Base-by-base conservation (phyloP, 2,797 vertebrate species). In the Malacoctenus gilli region DNA sequence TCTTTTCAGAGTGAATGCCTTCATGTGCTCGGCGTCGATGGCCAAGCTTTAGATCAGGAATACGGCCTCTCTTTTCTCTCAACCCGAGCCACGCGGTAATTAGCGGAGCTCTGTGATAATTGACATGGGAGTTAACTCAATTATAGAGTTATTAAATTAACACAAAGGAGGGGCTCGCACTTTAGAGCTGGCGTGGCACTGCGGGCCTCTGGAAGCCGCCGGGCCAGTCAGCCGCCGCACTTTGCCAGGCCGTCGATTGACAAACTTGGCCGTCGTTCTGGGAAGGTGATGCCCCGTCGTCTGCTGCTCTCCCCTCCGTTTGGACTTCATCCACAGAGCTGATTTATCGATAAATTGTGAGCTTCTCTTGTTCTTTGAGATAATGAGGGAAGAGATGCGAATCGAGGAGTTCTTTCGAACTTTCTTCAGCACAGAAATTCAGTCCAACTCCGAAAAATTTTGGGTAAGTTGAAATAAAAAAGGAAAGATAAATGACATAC, bases 71-170 rank as follows among this genome's bases (percentile, higher is more conserved):
- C 59, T 65, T 49, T 68, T 18, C 35, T 79, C 52, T 77, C 75
- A 70, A 62, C 50, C 63, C 52, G 57, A 73, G 75, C 75, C 67
- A 72, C 53, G 40, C 25, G 39, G 69, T 86, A 88, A 89, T 92
- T 89, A 87, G 84, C 30, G 13, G 47, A 80, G 57, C 59, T 78
- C 71, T 87, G 43, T 75, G 72, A 79, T 85, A 83, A 86, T 57
- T 88, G 85, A 86, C 83, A 85, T 79, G 72, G 59, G 77, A 83
- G 59, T 85, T 78, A 75, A 84, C 58, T 79, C 77, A 79, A 85
- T 91, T 86, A 87, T 87, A 72, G 77, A 55, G 74, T 85, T 89
- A 85, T 87, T 87, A 87, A 89, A 90, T 82, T 77, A 72, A 70
- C 69, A 88, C 86, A 89, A 87, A 88, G 51, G 67, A 69, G 32